Percentiles rank a stretch among this genome's conserved stretches.
phyloP scores from a whole-genome alignment of 2,888 invertebrate species.

The Ophioninae sp. region DNA sequence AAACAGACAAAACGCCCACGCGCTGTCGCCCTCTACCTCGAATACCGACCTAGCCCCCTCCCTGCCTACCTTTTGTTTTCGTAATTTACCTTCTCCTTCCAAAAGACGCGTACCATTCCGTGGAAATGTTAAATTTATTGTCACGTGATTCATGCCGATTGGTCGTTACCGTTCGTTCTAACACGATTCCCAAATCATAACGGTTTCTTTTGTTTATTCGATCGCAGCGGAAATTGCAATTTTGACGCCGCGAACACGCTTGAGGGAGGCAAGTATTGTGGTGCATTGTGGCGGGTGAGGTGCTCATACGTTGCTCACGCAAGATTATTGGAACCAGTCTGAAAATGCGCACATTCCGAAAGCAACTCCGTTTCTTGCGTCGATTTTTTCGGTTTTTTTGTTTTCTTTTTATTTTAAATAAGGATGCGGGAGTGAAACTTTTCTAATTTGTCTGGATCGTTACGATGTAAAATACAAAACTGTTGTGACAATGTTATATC shows the following conservation, averaged over 20 bases:
- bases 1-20: background rate
- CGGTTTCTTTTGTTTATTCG: background rate
- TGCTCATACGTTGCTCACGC: background rate
- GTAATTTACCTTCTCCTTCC: slow-evolving; percentile 15
- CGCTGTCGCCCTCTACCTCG: background rate
- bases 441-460: slow-evolving; percentile 45
- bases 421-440: slow-evolving; percentile 19
- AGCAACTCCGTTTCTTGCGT: slow-evolving; percentile 25
- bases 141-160: background rate
- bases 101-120: background rate
- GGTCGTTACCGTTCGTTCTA: background rate
- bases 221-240: background rate
- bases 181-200: background rate
- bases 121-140: background rate
- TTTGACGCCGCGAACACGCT: background rate
- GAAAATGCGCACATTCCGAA: slow-evolving; percentile 43
- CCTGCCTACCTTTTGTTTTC: background rate
- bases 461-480: slow-evolving; percentile 55
- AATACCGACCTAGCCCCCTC: no score
- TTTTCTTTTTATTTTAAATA: slow-evolving; percentile 28
- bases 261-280: background rate
- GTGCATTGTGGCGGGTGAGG: slow-evolving; percentile 7
- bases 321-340: slow-evolving; percentile 3
- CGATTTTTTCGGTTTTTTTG: background rate
- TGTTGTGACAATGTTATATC: slow-evolving; percentile 51